phyloP scores from a whole-genome alignment of 2,113 vertebrate genomes.

The Burhinus bistriatus region DNA sequence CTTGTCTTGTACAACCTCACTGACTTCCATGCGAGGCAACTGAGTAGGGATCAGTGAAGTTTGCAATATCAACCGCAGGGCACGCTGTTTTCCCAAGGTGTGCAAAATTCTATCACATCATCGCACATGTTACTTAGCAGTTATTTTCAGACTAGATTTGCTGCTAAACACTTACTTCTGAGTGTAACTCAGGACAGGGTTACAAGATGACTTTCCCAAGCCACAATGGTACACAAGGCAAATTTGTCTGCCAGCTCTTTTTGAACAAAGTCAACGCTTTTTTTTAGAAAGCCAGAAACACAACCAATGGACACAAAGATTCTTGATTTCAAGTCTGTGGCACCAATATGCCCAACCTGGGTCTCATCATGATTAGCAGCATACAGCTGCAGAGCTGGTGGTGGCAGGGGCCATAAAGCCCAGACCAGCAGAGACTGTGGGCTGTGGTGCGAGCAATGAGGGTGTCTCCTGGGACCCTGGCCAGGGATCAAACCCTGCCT shows the following conservation, averaged over 20 bases:
- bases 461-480: not conserved
- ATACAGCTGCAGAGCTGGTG: not conserved
- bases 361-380: not conserved
- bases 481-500: not conserved
- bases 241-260: not conserved
- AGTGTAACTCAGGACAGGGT: not conserved
- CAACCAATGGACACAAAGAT: not conserved
- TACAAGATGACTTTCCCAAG: not conserved
- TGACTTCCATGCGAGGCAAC: not conserved
- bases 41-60: not conserved
- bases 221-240: not conserved
- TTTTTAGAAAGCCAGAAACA: not conserved
- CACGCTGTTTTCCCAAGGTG: not conserved
- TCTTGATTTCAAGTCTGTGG: not conserved
- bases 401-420: accelerated
- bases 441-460: accelerated
- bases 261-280: not conserved
- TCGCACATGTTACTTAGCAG: not conserved
- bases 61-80: not conserved
- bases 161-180: not conserved
- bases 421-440: accelerated
- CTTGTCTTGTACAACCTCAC: not conserved
- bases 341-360: not conserved
- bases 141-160: not conserved
- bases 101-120: not conserved